These are phyloP conservation scores for Ceyx erithaca DNA, from an alignment of 2,797 vertebrate species.

Conservation along the genomic window DNA sequence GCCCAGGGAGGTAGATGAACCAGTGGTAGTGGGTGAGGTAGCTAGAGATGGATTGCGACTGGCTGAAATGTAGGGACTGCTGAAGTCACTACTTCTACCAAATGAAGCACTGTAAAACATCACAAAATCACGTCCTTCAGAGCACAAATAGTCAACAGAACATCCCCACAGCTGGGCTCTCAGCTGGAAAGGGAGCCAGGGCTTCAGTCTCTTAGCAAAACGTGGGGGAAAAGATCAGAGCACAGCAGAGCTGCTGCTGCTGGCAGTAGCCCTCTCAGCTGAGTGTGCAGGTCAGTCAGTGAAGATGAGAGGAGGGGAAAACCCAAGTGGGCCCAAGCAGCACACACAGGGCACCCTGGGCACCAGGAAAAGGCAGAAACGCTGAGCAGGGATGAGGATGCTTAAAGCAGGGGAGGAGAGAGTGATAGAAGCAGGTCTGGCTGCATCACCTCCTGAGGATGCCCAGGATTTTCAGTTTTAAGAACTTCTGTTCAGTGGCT, in stretches of 20 bases:
- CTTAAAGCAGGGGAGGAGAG: conserved; percentile 14
- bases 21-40: conserved; percentile 79
- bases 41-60: conserved; percentile 77
- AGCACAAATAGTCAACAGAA: conserved; percentile 44
- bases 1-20: conserved; percentile 76
- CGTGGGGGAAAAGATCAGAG: background rate
- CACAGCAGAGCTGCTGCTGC: accelerated
- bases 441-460: background rate
- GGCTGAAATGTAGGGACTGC: conserved; percentile 81
- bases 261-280: background rate
- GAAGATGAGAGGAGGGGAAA: background rate
- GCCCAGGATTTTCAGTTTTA: background rate
- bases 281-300: background rate
- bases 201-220: background rate
- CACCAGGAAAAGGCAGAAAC: background rate
- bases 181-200: background rate
- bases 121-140: conserved; percentile 76
- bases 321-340: background rate
- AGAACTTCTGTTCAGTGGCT: background rate
- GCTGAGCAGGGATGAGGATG: background rate
- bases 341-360: background rate
- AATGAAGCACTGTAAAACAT: conserved; percentile 81
- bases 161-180: background rate
- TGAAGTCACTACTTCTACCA: conserved; percentile 81
- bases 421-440: background rate